Evolutionary conservation across 2,888 invertebrate genomes (phyloP), one percentile per base, ranked within the genome.

Genomic region (Monoplex corrugatus): DNA sequence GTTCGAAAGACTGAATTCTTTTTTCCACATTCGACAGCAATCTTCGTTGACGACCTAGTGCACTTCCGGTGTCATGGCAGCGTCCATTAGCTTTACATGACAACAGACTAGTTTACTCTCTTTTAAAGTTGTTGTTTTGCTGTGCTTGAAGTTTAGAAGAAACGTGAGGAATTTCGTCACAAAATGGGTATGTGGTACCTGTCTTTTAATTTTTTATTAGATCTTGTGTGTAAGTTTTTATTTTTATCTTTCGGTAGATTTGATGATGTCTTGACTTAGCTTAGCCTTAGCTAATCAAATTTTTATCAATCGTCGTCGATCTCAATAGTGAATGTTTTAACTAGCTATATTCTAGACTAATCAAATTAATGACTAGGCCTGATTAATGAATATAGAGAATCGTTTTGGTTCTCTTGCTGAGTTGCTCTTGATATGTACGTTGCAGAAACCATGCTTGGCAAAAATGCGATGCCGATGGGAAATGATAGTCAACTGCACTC

Each of bases 21-120:
- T 84, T 84, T 57, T 84, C 50, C 57, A 57, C 38, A 35, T 38
- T 84, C 35, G 57, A 57, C 13, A 45, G 16, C 8, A 35, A 38
- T 84, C 32, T 57, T 35, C 43, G 86, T 86, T 86, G 86, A 86
- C 68, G 68, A 86, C 63, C 75, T 63, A 86, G 86, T 90, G 88
- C 90, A 92, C 93, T 93, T 93, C 93, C 94, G 92, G 93, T 94
- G 93, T 93, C 93, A 93, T 92, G 93, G 92, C 92, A 93, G 93
- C 93, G 91, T 89, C 89, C 92, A 92, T 86, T 63, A 83, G 75
- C 68, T 75, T 72, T 87, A 87, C 86, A 87, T 89, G 87, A 85
- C 84, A 89, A 89, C 87, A 87, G 75, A 72, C 63, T 40, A 45
- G n/a, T 38, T 57, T 83, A 75, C n/a, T 75, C 5, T 50, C 44